These are phyloP conservation scores for Crossaster papposus DNA, from an alignment of 53 echinoderm and acorn worm genomes.

Conservation along the genomic window DNA sequence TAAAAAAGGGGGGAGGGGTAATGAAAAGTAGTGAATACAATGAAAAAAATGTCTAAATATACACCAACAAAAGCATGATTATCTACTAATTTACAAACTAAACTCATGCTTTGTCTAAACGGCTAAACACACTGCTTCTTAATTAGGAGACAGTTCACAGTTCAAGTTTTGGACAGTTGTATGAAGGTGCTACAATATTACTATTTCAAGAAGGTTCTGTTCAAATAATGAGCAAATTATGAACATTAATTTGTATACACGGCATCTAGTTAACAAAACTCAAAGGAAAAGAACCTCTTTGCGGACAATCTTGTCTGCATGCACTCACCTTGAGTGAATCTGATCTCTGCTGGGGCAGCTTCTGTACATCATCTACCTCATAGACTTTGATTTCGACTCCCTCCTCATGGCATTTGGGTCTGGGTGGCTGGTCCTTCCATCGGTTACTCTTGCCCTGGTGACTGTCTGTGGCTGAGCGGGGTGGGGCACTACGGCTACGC, in stretches of 20 bases:
- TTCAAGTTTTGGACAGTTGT: not conserved
- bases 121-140: not conserved
- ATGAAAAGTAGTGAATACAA: not conserved
- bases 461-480: conserved; percentile 79
- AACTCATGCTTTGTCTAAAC: not conserved
- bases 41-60: not conserved
- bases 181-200: too few relatives aligned
- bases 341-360: conserved; percentile 75
- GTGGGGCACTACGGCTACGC: conserved; percentile 85
- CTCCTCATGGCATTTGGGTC: conserved; percentile 81
- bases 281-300: too few relatives aligned
- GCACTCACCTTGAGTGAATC: conserved; percentile 84
- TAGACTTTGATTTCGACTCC: conserved; percentile 95
- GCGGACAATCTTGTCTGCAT: not conserved
- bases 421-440: conserved; percentile 82
- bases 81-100: not conserved
- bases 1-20: not conserved
- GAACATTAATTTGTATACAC: too few relatives aligned
- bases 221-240: too few relatives aligned
- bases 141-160: not conserved
- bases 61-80: not conserved
- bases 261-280: not conserved
- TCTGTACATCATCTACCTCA: conserved; percentile 93
- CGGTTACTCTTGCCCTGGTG: conserved; percentile 64
- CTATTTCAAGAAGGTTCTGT: too few relatives aligned